Percentiles rank a stretch among this genome's conserved stretches.
Evolutionary conservation across 2,113 vertebrate genomes (phyloP).

Genomic region (Coracopsis vasa): DNA sequence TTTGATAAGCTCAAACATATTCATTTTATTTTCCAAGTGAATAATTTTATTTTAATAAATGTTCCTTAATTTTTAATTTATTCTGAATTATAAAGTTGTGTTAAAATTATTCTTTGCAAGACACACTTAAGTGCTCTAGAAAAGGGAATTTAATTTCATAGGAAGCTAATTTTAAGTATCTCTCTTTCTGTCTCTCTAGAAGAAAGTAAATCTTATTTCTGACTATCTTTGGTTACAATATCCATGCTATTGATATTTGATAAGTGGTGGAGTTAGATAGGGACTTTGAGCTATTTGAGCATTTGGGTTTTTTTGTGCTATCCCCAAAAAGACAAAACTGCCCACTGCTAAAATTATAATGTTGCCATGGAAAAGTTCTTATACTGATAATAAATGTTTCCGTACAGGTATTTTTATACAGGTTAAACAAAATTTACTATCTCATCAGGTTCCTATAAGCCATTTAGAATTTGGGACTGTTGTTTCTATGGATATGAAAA

Average conservation of each 20-base stretch:
- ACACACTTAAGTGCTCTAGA: not conserved
- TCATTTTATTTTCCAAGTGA: not conserved
- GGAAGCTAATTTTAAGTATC: not conserved
- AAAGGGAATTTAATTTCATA: not conserved
- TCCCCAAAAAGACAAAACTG: not conserved
- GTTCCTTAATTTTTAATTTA: not conserved
- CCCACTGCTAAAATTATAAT: not conserved
- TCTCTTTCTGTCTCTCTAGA: not conserved
- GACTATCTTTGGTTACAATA: not conserved
- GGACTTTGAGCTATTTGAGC: not conserved
- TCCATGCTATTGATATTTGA: not conserved
- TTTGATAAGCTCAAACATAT: not conserved
- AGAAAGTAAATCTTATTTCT: not conserved
- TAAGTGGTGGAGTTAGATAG: not conserved
- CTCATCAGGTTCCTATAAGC: not conserved
- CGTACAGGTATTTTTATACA: not conserved
- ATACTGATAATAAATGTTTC: not conserved
- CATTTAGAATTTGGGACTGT: not conserved
- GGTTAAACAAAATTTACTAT: not conserved
- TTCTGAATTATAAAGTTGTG: not conserved
- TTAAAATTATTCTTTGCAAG: not conserved
- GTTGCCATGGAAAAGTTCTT: not conserved
- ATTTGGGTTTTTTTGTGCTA: not conserved
- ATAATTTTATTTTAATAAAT: not conserved
- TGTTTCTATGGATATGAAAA: not conserved